Percentiles rank a stretch among this genome's conserved stretches.
These are phyloP conservation scores for Sminthurinus aureus DNA, from an alignment of 2,888 invertebrate genomes.

Conservation along the genomic window DNA sequence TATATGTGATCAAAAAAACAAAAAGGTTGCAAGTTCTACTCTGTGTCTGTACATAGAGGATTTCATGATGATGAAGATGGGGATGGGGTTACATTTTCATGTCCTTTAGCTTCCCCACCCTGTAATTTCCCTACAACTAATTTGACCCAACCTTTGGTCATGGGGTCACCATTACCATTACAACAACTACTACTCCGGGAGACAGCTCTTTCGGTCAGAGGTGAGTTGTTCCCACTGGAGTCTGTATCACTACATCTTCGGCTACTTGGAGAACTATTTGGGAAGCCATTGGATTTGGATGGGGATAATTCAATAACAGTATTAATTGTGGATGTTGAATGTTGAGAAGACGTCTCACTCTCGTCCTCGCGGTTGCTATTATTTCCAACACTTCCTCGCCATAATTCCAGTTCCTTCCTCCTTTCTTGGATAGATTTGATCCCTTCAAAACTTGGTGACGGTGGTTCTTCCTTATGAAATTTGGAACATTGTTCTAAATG, in stretches of 20 bases:
- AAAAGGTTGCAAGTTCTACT: too few species aligned
- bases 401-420: slow-evolving; percentile 62
- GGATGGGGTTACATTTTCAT: slow-evolving; percentile 9
- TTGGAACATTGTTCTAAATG: slow-evolving; percentile 62
- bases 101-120: slow-evolving; percentile 71
- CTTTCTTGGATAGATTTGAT: slow-evolving; percentile 62
- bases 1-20: too few species aligned
- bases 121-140: slow-evolving; percentile 78
- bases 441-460: slow-evolving; percentile 60
- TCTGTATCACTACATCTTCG: slow-evolving; percentile 58
- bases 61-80: too few species aligned
- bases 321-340: slow-evolving; percentile 63
- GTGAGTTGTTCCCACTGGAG: slow-evolving; percentile 55
- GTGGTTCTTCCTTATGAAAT: slow-evolving; percentile 59
- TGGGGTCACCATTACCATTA: slow-evolving; percentile 47
- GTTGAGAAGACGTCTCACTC: slow-evolving; percentile 63
- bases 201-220: slow-evolving; percentile 57
- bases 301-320: slow-evolving; percentile 62
- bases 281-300: slow-evolving; percentile 55
- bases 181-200: slow-evolving; percentile 49
- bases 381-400: slow-evolving; percentile 58
- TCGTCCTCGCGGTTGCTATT: slow-evolving; percentile 60
- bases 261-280: slow-evolving; percentile 49
- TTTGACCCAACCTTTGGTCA: slow-evolving; percentile 73
- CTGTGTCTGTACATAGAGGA: too few species aligned